Conservation (phyloP, 2,113 vertebrate genomes). For the Aleadryas rufinucha region DNA sequence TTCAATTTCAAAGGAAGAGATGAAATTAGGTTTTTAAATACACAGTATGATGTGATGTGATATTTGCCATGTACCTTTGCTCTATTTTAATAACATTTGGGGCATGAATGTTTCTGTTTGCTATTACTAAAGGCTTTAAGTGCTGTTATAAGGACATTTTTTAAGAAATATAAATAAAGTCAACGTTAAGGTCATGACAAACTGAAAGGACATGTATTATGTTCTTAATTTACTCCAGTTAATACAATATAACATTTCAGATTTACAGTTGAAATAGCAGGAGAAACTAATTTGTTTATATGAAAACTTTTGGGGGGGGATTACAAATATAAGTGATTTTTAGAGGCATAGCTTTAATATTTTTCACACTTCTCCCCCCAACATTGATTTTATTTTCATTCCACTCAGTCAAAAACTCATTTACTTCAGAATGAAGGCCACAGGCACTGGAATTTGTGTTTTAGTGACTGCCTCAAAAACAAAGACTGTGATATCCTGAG, state of each 20-base stretch:
- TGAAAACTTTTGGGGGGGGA: not conserved
- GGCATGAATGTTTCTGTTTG: not conserved
- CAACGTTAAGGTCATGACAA: not conserved
- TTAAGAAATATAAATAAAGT: not conserved
- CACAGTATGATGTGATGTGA: too few species aligned
- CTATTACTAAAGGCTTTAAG: not conserved
- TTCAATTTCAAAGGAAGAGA: not conserved
- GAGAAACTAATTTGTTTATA: not conserved
- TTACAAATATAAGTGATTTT: not conserved
- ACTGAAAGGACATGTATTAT: not conserved
- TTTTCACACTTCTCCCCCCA: accelerated
- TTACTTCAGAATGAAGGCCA: not conserved
- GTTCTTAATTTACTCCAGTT: not conserved
- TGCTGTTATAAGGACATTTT: not conserved
- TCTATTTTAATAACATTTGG: not conserved
- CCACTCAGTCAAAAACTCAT: not conserved
- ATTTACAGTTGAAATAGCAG: not conserved
- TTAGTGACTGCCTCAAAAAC: not conserved
- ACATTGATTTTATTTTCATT: not conserved
- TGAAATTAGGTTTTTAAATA: not conserved
- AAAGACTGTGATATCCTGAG: not conserved
- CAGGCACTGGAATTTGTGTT: not conserved
- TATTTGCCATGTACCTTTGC: not conserved
- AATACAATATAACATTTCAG: not conserved
- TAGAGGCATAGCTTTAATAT: not conserved